Conservation (phyloP, 2,888 invertebrate genomes). For the Masnerella sp. region DNA sequence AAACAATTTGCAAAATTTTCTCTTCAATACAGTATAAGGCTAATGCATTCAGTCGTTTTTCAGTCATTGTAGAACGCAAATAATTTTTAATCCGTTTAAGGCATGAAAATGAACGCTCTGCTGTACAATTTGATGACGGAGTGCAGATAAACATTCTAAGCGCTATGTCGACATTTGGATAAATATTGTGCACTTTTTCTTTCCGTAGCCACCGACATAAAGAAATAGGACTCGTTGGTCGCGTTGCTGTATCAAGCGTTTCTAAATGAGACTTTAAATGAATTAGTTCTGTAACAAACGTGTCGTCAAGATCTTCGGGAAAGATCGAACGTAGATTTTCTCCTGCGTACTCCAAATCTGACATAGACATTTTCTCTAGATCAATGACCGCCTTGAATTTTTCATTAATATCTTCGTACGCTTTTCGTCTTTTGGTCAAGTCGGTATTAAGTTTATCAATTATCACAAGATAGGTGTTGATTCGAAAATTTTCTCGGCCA, state of each 20-base stretch:
- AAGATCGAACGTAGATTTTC: conserved; percentile 4
- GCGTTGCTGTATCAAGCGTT: conserved; percentile 16
- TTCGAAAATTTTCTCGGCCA: conserved; percentile 19
- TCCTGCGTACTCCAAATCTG: conserved; percentile 16
- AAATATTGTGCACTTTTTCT: conserved; percentile 18
- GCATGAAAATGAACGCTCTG: conserved; percentile 28
- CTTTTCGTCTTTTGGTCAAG: conserved; percentile 5
- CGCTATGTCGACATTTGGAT: conserved; percentile 23
- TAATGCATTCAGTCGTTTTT: no score
- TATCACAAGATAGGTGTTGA: conserved; percentile 2
- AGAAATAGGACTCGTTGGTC: conserved; percentile 27
- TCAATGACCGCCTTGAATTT: conserved; percentile 33
- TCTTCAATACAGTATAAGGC: no score
- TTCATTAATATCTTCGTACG: conserved; percentile 15
- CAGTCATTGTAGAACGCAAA: conserved; percentile 17
- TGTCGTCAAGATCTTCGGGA: conserved; percentile 23
- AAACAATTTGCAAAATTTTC: no score
- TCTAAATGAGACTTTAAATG: conserved; percentile 43
- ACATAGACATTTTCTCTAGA: conserved; percentile 6
- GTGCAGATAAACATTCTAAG: conserved; percentile 28
- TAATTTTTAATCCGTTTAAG: conserved; percentile 14
- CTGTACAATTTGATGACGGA: conserved; percentile 24
- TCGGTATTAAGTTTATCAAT: conserved; percentile 6
- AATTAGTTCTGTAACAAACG: conserved; percentile 20
- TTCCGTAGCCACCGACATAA: conserved; percentile 23